Conservation (phyloP, 1,140 invertebrate species). For the Brachionus angularis region DNA sequence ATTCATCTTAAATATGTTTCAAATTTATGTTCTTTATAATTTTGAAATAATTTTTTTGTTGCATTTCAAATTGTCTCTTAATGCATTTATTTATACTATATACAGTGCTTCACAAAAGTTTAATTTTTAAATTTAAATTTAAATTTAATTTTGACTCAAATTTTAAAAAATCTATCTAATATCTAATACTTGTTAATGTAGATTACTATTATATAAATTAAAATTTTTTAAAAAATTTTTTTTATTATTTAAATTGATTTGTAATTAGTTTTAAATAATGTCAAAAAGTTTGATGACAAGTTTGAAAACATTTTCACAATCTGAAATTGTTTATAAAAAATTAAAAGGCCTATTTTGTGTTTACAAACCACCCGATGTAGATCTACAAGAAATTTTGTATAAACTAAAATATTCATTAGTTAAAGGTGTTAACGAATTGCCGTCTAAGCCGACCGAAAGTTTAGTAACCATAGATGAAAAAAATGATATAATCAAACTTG, state of each 20-base stretch:
- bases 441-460: neutral
- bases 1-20: no score
- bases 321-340: no score
- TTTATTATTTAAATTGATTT: neutral
- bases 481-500: neutral
- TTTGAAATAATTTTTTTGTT: no score
- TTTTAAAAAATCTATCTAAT: no score
- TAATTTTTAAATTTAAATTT: no score
- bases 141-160: neutral
- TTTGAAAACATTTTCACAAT: no score
- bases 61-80: no score
- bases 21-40: no score
- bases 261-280: neutral
- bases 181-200: no score
- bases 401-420: constrained; percentile 6
- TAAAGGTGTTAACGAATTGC: neutral
- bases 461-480: neutral
- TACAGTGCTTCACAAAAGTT: no score
- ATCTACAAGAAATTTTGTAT: neutral
- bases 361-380: constrained; percentile 8
- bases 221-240: neutral
- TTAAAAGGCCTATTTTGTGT: constrained; percentile 8
- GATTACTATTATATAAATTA: neutral
- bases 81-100: no score
- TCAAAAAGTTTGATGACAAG: neutral